Evolutionary conservation across 2,888 invertebrate genomes (phyloP), one percentile per base, ranked within the genome.

Genomic region (Phasia obesa): DNA sequence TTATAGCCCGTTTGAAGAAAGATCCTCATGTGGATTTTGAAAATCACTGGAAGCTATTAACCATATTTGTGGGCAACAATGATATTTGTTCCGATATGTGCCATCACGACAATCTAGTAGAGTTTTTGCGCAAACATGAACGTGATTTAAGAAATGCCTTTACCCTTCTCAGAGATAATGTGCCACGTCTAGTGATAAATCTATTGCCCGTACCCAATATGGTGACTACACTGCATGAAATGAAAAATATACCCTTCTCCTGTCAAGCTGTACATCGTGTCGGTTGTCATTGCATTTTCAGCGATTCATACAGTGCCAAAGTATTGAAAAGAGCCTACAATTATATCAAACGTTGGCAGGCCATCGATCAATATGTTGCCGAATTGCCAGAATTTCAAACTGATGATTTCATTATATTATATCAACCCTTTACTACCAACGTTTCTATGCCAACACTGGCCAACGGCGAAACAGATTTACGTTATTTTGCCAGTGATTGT

Each of bases 11-110:
- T 5, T 60, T 90, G 79, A 86, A 85, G 7, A 86, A 84, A 0
- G 89, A 90, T 87, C 87, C 87, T 2, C 78, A 87, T 59, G 92
- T 94, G 0, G 90, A 94, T 84, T 84, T 94, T 76, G 84, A 92
- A 35, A 91, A 91, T 6, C 92, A 94, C 85, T 94, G 94, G 94
- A 94, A 94, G 89, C 86, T 94, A 49, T 89, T 94, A 21, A 93
- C 93, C 0, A 86, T 94, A 1, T 92, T 93, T 88, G 92, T 94
- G 49, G 94, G 94, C 23, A 89, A 91, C 35, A 94, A 94, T 87
- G 94, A 94, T 85, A 92, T 94, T 85, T 94, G 94, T 86, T 84
- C 89, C 0, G 92, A 93, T 53, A 89, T 94, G 70, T 94, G 94
- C 85, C 93, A 91, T 85, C 84, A 89, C 53, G 87, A 90, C 11